Conservation (phyloP, 2,797 vertebrate genomes). For the Tadarida brasiliensis region DNA sequence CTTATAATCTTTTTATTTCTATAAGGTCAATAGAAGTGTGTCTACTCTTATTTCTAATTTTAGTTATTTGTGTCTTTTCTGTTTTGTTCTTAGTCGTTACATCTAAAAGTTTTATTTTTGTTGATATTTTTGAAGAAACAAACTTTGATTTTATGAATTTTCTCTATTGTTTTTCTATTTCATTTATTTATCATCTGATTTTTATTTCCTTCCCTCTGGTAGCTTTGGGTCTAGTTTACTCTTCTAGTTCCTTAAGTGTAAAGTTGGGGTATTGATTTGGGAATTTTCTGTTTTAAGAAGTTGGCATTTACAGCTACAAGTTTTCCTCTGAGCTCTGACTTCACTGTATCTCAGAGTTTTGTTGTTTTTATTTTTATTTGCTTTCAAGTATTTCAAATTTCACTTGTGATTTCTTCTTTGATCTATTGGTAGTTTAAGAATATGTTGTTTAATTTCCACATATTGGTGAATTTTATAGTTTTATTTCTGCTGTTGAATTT, state of each 20-base stretch:
- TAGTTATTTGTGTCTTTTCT: too few species aligned
- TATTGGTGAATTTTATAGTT: too few species aligned
- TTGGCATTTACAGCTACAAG: neutral
- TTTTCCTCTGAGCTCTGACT: neutral
- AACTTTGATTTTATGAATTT: neutral
- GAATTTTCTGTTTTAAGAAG: neutral
- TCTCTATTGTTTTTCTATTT: neutral
- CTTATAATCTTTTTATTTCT: too few species aligned
- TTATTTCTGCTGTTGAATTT: too few species aligned
- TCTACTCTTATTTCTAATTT: too few species aligned
- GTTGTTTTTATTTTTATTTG: neutral
- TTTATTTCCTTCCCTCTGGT: neutral
- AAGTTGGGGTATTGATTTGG: neutral
- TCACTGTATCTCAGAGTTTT: neutral
- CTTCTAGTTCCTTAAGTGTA: neutral
- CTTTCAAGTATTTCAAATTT: neutral
- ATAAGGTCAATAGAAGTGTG: too few species aligned
- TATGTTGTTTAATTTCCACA: too few species aligned
- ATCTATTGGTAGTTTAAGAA: too few species aligned
- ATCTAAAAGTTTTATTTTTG: neutral
- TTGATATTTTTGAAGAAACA: neutral
- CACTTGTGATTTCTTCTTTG: neutral
- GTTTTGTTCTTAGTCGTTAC: neutral
- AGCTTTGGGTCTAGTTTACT: neutral
- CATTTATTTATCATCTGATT: neutral